phyloP scores from a whole-genome alignment of 2,888 invertebrate genomes.

The Hypena proboscidalis region DNA sequence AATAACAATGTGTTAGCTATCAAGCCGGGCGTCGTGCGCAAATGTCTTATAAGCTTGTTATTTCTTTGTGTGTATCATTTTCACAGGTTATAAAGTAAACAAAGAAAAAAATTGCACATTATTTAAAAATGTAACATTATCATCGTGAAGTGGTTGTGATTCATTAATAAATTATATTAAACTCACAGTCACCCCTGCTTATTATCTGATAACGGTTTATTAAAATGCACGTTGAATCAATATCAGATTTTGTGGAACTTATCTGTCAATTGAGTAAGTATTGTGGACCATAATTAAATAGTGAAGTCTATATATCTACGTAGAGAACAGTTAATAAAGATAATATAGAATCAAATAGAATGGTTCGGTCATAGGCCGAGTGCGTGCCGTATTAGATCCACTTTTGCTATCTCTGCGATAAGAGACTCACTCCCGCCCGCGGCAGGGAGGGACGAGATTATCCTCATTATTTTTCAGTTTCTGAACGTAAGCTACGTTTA shows the following conservation, averaged over 20 bases:
- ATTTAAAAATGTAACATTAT: conserved; percentile 41
- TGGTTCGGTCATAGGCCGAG: conserved; percentile 61
- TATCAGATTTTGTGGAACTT: conserved; percentile 61
- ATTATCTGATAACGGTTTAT: conserved; percentile 74
- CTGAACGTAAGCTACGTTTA: conserved; percentile 44
- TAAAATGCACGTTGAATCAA: conserved; percentile 72
- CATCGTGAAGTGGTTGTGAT: conserved; percentile 62
- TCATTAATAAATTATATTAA: conserved; percentile 71
- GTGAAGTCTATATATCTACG: conserved; percentile 55
- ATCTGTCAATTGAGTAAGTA: conserved; percentile 65
- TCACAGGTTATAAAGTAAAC: conserved; percentile 20
- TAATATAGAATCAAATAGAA: conserved; percentile 70
- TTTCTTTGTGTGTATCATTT: conserved; percentile 24
- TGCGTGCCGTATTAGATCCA: conserved; percentile 68
- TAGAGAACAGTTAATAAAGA: conserved; percentile 72
- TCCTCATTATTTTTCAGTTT: conserved; percentile 74
- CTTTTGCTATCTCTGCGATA: conserved; percentile 76
- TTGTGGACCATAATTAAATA: conserved; percentile 68
- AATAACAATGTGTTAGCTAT: too few relatives aligned
- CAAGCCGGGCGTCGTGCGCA: too few relatives aligned
- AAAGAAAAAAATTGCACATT: too few relatives aligned
- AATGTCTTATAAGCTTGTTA: too few relatives aligned
- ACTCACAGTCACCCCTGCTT: conserved; percentile 63
- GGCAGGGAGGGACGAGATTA: conserved; percentile 64
- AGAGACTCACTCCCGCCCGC: conserved; percentile 64